Base-by-base conservation (phyloP, 2,113 vertebrate species). In the Phylloscopus whistleri region DNA sequence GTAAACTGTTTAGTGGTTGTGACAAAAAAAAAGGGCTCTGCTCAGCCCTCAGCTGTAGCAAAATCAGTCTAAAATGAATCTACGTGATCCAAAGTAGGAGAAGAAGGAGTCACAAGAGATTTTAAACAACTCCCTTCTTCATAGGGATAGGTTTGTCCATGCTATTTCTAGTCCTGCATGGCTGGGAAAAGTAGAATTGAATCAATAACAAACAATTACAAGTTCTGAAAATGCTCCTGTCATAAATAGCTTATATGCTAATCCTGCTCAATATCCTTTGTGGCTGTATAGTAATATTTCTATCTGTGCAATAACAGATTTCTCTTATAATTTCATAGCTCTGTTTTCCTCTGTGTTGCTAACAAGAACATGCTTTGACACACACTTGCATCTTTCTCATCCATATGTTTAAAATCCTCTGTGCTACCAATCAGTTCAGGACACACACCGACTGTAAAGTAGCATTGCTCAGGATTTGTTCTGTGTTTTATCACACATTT, bases 401-500 rank as follows among this genome's bases (percentile, higher is more conserved):
- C 43, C 49, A 30, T n/a, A 17, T 44, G 24, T 81, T 87, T 75
- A 75, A 95, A 95, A 89, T 72, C 46, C 35, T 77, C 33, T 41
- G 23, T 41, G 76, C 88, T 90, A 92, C 75, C 83, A 93, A 51
- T 14, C 37, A 39, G 8, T 77, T 85, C 70, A 84, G 72, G 72
- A 83, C 37, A 86, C 35, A 27, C 30, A 17, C 37, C 24, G 23
- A 78, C 73, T 73, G 70, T 35, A 85, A 63, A 59, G 56, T 84
- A 89, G 90, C 48, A 2, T 58, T 83, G 67, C 87, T 93, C 4
- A 8, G 67, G 82, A 95, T 93, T 94, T 95, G 88, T 69, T 95
- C 90, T 96, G 93, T 0, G 3, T 88, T 96, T 76, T 80, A 91
- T 84, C 91, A 94, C 91, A 69, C 72, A 49, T 95, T 94, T 94